These are phyloP conservation scores for Chaunax sp. DNA, from an alignment of 2,797 vertebrate genomes.

Conservation along the genomic window DNA sequence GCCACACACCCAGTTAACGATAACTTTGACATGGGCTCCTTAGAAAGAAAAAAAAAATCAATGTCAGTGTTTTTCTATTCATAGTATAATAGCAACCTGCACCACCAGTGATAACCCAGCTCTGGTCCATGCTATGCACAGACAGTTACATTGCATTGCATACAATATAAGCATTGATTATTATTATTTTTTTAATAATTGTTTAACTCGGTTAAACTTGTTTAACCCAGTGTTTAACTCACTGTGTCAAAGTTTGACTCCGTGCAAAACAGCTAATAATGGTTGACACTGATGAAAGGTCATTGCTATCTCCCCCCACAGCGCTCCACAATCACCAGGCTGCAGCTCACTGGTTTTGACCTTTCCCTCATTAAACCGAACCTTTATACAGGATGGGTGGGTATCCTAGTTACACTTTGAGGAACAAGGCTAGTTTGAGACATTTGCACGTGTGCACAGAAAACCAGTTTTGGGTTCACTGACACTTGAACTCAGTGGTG, in stretches of 20 bases:
- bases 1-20: neutral
- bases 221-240: no score
- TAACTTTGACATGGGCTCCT: neutral
- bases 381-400: conserved; percentile 29
- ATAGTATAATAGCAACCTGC: neutral
- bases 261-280: conserved; percentile 16
- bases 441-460: no score
- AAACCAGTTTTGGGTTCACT: no score
- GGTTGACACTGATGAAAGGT: conserved; percentile 38
- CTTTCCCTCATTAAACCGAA: conserved; percentile 35
- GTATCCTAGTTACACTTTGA: conserved; percentile 39
- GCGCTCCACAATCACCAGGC: conserved; percentile 38
- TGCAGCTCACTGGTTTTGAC: conserved; percentile 35
- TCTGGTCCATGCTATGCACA: no score
- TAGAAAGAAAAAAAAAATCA: conserved; percentile 3
- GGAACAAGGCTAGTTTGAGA: no score
- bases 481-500: no score
- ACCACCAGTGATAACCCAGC: neutral
- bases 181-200: no score
- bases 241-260: neutral
- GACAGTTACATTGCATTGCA: no score
- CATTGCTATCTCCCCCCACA: conserved; percentile 48
- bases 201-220: no score
- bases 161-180: no score
- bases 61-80: neutral